Evolutionary conservation across 1,140 invertebrate species (phyloP).

Genomic region (Hestina assimilis): DNA sequence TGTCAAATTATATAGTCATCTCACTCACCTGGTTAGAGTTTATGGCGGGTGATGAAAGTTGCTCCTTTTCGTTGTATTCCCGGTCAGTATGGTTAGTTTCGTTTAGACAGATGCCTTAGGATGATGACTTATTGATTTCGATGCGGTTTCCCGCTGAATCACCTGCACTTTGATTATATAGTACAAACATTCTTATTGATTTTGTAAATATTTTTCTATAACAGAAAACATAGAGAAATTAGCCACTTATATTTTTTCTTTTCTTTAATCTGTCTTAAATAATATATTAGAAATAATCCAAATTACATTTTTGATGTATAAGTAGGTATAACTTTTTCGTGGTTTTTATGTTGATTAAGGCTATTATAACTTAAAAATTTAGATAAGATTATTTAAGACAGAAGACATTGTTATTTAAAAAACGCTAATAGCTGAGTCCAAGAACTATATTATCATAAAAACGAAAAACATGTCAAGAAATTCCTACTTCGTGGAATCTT

Average conservation of each 20-base stretch:
- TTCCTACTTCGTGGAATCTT: constrained; percentile 15
- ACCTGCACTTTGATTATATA: constrained; percentile 28
- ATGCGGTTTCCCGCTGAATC: constrained; percentile 33
- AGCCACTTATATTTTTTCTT: too few species aligned
- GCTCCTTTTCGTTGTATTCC: constrained; percentile 38
- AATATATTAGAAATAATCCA: background rate
- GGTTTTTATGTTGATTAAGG: too few species aligned
- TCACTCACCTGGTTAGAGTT: constrained; percentile 49
- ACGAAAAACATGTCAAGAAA: constrained; percentile 2
- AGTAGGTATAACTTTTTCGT: too few species aligned
- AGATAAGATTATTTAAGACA: too few species aligned
- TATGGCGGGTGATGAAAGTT: constrained; percentile 64
- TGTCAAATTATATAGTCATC: constrained; percentile 27
- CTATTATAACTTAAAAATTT: too few species aligned
- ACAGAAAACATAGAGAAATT: too few species aligned
- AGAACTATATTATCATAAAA: constrained; percentile 11
- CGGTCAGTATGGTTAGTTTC: constrained; percentile 32
- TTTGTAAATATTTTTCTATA: too few species aligned
- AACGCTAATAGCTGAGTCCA: background rate
- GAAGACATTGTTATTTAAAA: background rate
- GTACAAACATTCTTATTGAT: background rate
- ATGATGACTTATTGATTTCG: constrained; percentile 27
- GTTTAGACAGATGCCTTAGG: constrained; percentile 48
- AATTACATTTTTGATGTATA: background rate
- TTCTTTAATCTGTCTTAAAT: too few species aligned